Base-by-base conservation (phyloP, 2,113 vertebrate species). In the Oreochromis aureus region DNA sequence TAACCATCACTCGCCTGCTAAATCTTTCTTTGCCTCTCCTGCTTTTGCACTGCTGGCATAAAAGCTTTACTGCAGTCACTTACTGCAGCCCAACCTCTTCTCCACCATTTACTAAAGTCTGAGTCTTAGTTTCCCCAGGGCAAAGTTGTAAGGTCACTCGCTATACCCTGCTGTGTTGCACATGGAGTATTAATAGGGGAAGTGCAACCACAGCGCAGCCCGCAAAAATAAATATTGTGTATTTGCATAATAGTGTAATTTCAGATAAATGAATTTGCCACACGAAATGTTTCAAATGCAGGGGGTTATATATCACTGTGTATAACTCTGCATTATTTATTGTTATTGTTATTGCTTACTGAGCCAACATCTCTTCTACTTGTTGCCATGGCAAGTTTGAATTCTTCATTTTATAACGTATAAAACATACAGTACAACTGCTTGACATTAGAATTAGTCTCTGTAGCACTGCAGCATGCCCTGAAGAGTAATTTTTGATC, bases 311-410 rank as follows among this genome's bases (percentile, higher is more conserved):
- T 36, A 61, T 79, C 83, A 36, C n/a, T 80, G 34, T 54, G 46
- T n/a, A 32, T 32, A 53, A 12, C 16, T 34, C 46, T 78, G 46
- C 6, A 78, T 30, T 36, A 59, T 61, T 59, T 53, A 58, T 84
- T 54, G 9, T 51, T 79, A 32, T 80, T 85, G 36, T 76, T 54
- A 36, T 85, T 85, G 7, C 51, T 53, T 76, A 48, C 12, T 22
- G n/a, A 66, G 24, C 18, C 19, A 56, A 7, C 9, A 51, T 66
- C 22, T 84, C 6, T 54, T 86, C 66, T 66, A 66, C 69, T 56
- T 73, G 89, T 92, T 92, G 85, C 89, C 54, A 89, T 89, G 85
- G 80, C 78, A 89, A 66, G 81, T 90, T 78, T 89, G 24, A 83
- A 78, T 80, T 27, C 83, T 76, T 46, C 55, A 73, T 85, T 48